phyloP scores from a whole-genome alignment of 2,113 vertebrate species.

The Alligator sinensis region DNA sequence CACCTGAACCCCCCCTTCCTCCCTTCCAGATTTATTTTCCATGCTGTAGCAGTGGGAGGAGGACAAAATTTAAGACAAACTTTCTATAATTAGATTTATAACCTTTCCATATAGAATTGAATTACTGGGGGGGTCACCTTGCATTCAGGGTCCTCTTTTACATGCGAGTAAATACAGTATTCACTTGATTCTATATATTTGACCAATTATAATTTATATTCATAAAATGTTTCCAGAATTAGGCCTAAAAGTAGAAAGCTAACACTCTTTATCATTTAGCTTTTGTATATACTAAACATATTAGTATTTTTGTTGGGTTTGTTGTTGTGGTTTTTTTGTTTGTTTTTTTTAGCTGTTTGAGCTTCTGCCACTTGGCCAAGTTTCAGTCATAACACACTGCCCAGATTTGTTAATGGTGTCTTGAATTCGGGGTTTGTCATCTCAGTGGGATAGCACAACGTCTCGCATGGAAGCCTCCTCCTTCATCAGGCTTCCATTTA shows the following conservation, averaged over 20 bases:
- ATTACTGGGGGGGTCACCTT: too few relatives aligned
- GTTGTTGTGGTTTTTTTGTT: too few relatives aligned
- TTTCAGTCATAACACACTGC: background rate
- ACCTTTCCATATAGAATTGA: too few relatives aligned
- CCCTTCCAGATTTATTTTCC: too few relatives aligned
- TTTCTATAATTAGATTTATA: too few relatives aligned
- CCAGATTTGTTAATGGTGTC: background rate
- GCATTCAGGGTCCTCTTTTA: too few relatives aligned
- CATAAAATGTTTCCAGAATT: background rate
- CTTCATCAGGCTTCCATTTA: background rate
- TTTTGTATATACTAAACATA: background rate
- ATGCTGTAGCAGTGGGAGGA: too few relatives aligned
- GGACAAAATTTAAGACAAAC: too few relatives aligned
- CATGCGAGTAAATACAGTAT: too few relatives aligned
- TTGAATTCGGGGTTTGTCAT: background rate
- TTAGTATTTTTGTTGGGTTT: background rate
- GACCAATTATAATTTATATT: background rate
- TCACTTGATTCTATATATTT: background rate
- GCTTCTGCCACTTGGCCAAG: background rate
- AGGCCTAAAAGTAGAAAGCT: background rate
- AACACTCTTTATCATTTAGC: background rate
- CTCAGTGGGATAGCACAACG: too few relatives aligned
- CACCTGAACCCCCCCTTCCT: too few relatives aligned
- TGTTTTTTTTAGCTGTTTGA: background rate
- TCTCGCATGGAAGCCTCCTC: background rate